Evolutionary conservation across 2,797 vertebrate genomes (phyloP).

Genomic region (Echeneis naucrates): DNA sequence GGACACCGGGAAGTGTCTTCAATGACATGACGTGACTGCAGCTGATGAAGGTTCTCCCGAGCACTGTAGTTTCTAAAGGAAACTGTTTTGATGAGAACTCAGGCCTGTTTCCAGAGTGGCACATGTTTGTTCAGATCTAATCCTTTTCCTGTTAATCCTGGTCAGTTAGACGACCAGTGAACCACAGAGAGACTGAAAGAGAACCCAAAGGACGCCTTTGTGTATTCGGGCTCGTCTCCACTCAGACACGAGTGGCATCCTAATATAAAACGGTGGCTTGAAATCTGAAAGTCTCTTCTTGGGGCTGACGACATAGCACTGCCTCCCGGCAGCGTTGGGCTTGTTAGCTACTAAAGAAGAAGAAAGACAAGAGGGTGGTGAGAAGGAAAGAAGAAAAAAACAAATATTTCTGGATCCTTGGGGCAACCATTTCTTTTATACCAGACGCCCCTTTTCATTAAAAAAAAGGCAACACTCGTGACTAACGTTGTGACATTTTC

Average conservation of each 20-base stretch:
- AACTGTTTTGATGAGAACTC: constrained; percentile 50
- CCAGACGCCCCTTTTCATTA: constrained; percentile 19
- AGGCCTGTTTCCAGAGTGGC: constrained; percentile 54
- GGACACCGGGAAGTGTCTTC: constrained; percentile 4
- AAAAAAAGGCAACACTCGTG: constrained; percentile 17
- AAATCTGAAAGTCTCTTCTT: constrained; percentile 70
- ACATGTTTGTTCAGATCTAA: constrained; percentile 76
- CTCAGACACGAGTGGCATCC: constrained; percentile 78
- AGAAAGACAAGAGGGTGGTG: neutral
- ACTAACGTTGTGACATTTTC: constrained; percentile 44
- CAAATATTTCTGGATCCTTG: constrained; percentile 41
- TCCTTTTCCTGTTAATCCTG: constrained; percentile 74
- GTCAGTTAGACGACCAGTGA: constrained; percentile 66
- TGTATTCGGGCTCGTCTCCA: constrained; percentile 69
- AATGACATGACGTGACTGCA: constrained; percentile 26
- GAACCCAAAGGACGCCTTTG: constrained; percentile 75
- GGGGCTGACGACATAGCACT: constrained; percentile 66
- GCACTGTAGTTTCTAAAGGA: constrained; percentile 46
- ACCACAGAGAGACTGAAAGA: constrained; percentile 41
- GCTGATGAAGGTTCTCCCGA: constrained; percentile 25
- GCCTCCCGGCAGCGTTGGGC: constrained; percentile 41
- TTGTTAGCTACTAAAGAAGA: constrained; percentile 40
- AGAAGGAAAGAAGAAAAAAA: constrained; percentile 31
- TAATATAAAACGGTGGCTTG: constrained; percentile 73
- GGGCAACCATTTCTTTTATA: constrained; percentile 36